Evolutionary conservation across 35 echinoderm and acorn worm species (phyloP).

Genomic region (Chiridota heheva): DNA sequence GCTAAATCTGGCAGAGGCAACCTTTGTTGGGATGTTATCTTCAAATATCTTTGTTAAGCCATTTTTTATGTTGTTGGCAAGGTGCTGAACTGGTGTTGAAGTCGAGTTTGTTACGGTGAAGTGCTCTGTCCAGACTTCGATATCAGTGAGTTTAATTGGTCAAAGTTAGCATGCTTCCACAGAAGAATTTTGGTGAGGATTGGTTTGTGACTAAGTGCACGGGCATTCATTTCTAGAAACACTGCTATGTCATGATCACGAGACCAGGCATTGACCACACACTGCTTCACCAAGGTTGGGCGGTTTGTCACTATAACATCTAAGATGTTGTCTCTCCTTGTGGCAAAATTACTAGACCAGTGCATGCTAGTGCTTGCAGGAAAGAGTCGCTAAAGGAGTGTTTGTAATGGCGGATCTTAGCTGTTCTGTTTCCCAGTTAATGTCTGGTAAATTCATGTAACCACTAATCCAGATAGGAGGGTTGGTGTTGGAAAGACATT

Average conservation of each 20-base stretch:
- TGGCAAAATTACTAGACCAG: neutral
- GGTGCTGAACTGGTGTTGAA: neutral
- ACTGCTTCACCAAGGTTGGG: neutral
- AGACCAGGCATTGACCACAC: neutral
- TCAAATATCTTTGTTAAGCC: neutral
- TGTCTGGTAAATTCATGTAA: conserved; percentile 51
- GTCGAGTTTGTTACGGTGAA: neutral
- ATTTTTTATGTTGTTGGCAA: neutral
- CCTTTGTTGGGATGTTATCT: neutral
- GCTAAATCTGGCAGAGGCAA: neutral
- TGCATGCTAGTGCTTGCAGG: neutral
- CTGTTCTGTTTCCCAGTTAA: conserved; percentile 24
- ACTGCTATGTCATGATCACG: neutral
- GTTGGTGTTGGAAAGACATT: too few relatives aligned
- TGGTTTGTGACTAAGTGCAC: neutral
- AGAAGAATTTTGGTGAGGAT: neutral
- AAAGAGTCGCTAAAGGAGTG: neutral
- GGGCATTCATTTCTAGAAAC: neutral
- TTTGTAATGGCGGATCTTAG: conserved; percentile 1
- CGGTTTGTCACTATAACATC: neutral
- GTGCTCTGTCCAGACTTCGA: neutral
- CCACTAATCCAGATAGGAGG: conserved; percentile 18
- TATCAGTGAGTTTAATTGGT: neutral
- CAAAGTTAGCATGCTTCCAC: neutral
- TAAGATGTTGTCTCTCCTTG: neutral